Percentiles rank a stretch among this genome's conserved stretches.
phyloP scores from a whole-genome alignment of 2,113 vertebrate genomes.

The Limanda limanda region DNA sequence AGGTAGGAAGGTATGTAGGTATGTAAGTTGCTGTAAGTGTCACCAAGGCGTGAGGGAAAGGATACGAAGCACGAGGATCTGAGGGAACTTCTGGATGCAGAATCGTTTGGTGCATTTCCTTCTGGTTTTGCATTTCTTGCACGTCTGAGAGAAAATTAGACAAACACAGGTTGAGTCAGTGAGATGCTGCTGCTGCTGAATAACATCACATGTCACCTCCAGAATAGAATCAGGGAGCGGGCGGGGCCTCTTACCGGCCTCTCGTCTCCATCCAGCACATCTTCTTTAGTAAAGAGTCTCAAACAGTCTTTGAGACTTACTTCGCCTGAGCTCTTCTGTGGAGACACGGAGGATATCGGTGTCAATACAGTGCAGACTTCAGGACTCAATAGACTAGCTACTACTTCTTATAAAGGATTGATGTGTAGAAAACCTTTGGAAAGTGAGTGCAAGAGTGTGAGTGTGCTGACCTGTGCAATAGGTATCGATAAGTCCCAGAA shows the following conservation, averaged over 20 bases:
- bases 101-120: constrained; percentile 95
- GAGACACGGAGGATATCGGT: constrained; percentile 1
- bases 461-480: constrained; percentile 87
- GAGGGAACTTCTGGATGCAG: constrained; percentile 96
- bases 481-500: constrained; percentile 98
- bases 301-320: constrained; percentile 93
- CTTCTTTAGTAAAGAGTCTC: constrained; percentile 94
- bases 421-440: not conserved
- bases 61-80: constrained; percentile 98
- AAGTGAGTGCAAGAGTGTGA: not conserved
- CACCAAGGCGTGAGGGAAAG: constrained; percentile 67
- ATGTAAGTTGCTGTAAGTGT: not conserved
- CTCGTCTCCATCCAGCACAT: constrained; percentile 93
- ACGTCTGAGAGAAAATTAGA: constrained; percentile 83
- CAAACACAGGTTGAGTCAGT: not conserved
- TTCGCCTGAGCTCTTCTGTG: constrained; percentile 87
- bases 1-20: too few species aligned
- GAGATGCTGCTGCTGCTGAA: constrained; percentile 10
- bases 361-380: constrained; percentile 9
- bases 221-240: not conserved
- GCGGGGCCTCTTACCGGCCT: constrained; percentile 85
- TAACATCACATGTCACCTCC: not conserved
- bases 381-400: not conserved
- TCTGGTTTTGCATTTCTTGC: constrained; percentile 91
- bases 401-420: not conserved